Conservation (phyloP, 2,888 invertebrate genomes). For the Mantis religiosa region DNA sequence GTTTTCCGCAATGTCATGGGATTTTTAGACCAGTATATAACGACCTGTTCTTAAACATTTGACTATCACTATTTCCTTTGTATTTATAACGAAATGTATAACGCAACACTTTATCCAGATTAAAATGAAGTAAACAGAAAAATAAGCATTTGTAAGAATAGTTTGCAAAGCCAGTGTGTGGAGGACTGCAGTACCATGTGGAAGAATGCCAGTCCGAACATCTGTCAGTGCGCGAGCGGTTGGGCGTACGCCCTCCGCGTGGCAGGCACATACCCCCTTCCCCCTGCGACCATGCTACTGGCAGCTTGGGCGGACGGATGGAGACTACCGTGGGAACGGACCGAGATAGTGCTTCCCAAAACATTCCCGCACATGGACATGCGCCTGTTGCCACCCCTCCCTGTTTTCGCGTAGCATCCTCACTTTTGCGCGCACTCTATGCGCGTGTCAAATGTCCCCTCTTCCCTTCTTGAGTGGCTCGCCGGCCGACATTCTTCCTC, state of each 20-base stretch:
- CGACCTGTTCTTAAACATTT: no score
- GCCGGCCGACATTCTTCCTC: not conserved
- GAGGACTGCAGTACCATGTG: not conserved
- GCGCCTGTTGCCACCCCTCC: not conserved
- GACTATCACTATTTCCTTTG: no score
- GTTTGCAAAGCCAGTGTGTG: no score
- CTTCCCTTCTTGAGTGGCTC: not conserved
- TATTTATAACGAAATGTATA: no score
- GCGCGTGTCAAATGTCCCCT: not conserved
- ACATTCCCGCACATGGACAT: slow-evolving; percentile 17
- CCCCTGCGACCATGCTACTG: not conserved
- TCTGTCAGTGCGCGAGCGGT: not conserved
- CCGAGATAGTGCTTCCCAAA: slow-evolving; percentile 21
- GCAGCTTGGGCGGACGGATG: not conserved
- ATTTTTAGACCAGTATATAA: no score
- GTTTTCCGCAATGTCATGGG: no score
- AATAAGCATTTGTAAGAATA: no score
- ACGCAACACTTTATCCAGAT: no score
- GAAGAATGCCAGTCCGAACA: not conserved
- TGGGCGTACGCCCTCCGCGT: slow-evolving; percentile 12
- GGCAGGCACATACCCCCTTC: not conserved
- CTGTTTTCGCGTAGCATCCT: slow-evolving; percentile 1
- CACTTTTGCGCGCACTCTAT: slow-evolving; percentile 17
- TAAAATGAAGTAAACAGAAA: no score
- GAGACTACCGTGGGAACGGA: slow-evolving; percentile 21